Conservation (phyloP, 1,140 invertebrate genomes). For the Phenacoccus solenopsis region DNA sequence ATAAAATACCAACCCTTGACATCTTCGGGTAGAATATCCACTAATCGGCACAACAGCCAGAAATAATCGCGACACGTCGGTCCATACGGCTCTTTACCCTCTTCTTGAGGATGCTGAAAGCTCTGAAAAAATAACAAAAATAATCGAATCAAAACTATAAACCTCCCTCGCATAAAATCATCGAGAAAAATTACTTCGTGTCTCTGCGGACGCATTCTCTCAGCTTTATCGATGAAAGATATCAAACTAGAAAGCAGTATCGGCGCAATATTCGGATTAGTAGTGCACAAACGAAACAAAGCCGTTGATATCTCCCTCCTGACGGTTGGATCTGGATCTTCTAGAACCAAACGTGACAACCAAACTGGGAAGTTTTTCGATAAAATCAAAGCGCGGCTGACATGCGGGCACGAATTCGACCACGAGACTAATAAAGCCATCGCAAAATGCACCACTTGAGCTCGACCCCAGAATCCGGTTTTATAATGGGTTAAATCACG, state of each 20-base stretch:
- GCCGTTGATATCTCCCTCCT: slow-evolving; percentile 78
- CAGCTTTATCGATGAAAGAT: slow-evolving; percentile 61
- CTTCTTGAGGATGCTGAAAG: slow-evolving; percentile 46
- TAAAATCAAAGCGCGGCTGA: slow-evolving; percentile 49
- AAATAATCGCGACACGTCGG: slow-evolving; percentile 89
- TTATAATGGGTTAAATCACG: slow-evolving; percentile 69
- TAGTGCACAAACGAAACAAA: slow-evolving; percentile 59
- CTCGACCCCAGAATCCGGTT: slow-evolving; percentile 74
- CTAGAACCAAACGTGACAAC: slow-evolving; percentile 61
- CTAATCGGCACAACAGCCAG: slow-evolving; percentile 74
- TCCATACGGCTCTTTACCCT: slow-evolving; percentile 82
- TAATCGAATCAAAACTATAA: not conserved
- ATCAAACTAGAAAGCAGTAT: slow-evolving; percentile 62
- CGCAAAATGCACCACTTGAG: slow-evolving; percentile 69
- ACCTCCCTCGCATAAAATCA: slow-evolving; percentile 22
- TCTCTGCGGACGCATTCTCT: slow-evolving; percentile 65
- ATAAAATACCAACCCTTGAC: slow-evolving; percentile 40
- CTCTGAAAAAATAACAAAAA: slow-evolving; percentile 28
- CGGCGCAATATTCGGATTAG: slow-evolving; percentile 36
- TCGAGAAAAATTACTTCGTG: slow-evolving; percentile 34
- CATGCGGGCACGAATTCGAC: slow-evolving; percentile 56
- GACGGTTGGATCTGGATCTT: slow-evolving; percentile 73
- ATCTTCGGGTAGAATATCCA: slow-evolving; percentile 70
- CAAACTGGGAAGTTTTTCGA: slow-evolving; percentile 52
- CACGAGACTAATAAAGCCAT: slow-evolving; percentile 70